Percentiles rank a stretch among this genome's conserved stretches.
phyloP scores from a whole-genome alignment of 1,140 invertebrate species.

The Rhopalosiphum padi region DNA sequence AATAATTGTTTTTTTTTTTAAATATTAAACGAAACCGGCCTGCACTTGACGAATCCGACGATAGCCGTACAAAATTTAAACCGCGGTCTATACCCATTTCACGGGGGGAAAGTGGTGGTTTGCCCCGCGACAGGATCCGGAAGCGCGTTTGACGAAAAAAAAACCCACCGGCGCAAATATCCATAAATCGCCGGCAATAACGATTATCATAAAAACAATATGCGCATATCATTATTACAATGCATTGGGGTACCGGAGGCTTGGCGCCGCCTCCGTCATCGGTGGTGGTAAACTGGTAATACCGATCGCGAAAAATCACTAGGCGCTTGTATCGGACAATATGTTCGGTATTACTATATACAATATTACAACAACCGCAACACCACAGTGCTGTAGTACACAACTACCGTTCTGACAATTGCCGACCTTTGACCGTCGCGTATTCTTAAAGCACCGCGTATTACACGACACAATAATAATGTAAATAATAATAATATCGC shows the following conservation, averaged over 20 bases:
- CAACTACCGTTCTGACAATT: not conserved
- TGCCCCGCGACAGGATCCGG: not conserved
- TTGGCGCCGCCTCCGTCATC: not conserved
- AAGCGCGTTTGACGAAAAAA: not conserved
- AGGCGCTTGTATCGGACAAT: not conserved
- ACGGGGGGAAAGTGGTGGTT: too few species aligned
- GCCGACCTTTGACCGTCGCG: slow-evolving; percentile 18
- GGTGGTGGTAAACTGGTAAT: not conserved
- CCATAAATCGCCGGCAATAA: not conserved
- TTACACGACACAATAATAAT: not conserved
- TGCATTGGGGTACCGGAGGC: not conserved
- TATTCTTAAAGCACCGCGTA: not conserved
- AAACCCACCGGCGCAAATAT: not conserved
- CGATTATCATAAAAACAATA: not conserved
- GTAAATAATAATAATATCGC: not conserved
- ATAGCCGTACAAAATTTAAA: not conserved
- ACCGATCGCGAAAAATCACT: not conserved
- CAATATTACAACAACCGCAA: not conserved
- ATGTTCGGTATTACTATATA: not conserved
- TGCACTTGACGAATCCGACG: not conserved
- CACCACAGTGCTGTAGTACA: not conserved
- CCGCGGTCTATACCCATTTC: too few species aligned
- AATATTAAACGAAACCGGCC: not conserved
- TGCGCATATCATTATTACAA: not conserved
- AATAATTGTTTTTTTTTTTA: not conserved